A percentile compares a stretch with the other conserved stretches of the same genome.
phyloP scores from a whole-genome alignment of 2,888 invertebrate species.

The Drosophila subsilvestris region DNA sequence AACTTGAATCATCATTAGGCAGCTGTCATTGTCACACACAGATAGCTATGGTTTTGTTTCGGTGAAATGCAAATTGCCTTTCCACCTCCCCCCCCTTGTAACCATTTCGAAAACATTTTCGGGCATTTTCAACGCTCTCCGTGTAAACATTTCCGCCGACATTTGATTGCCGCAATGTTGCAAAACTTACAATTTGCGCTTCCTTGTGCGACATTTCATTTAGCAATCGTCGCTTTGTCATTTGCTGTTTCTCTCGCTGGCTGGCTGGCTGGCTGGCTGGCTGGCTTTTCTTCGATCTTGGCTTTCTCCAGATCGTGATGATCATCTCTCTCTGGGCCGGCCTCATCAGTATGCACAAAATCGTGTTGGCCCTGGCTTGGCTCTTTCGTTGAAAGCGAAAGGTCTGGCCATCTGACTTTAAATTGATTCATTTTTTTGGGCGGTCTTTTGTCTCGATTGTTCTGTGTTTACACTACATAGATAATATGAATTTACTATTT shows the following conservation, averaged over 20 bases:
- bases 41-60: constrained; percentile 23
- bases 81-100: constrained; percentile 19
- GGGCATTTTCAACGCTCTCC: constrained; percentile 35
- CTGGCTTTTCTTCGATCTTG: constrained; percentile 24
- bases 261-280: constrained; percentile 16
- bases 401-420: constrained; percentile 52
- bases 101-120: constrained; percentile 32
- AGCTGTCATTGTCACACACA: constrained; percentile 60
- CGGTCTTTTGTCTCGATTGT: constrained; percentile 34
- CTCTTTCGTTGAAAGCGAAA: constrained; percentile 71
- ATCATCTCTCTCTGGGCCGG: constrained; percentile 38
- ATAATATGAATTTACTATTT: neutral
- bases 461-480: constrained; percentile 35
- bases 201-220: constrained; percentile 67
- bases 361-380: constrained; percentile 43
- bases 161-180: constrained; percentile 34
- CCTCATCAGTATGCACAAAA: constrained; percentile 72
- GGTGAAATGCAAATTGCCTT: constrained; percentile 77
- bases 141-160: constrained; percentile 55
- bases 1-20: constrained; percentile 60
- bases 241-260: constrained; percentile 16
- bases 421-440: constrained; percentile 67
- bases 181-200: constrained; percentile 56
- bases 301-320: constrained; percentile 73
- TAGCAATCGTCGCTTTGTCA: constrained; percentile 66